Evolutionary conservation across 2,797 vertebrate species (phyloP), one percentile per base, ranked within the genome.

Genomic region (Pelochelys cantorii): DNA sequence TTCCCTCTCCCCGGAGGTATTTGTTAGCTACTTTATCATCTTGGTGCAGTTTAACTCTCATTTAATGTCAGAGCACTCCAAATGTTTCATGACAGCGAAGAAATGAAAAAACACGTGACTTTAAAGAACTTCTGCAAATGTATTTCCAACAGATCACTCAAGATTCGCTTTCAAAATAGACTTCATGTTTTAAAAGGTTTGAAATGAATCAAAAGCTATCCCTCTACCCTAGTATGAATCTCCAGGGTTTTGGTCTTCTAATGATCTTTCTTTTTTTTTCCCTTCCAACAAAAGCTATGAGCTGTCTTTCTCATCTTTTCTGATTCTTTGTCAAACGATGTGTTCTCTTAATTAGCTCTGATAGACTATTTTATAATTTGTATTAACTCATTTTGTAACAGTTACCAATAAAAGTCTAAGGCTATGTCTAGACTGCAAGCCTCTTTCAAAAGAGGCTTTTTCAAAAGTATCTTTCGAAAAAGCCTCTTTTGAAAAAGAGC

Each of bases 121-220:
- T 27, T 15, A 25, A 48, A 34, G n/a, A 52, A 52, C 48, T 48
- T 48, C 14, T 4, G 68, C 34, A 3, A 5, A 20, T 14, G 85
- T 81, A 54, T n/a, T 34, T 4, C 29, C 29, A 37, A 56, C 11
- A 56, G 4, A 1, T 1, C 20, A 14, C 0, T 1, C 37, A 27
- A 81, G 37, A 56, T 27, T 11, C 13, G 74, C n/a, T 55, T 84
- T 27, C 55, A 11, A 18, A 84, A 34, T 9, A 77, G 3, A n/a
- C 53, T 34, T 62, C 42, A 7, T 0, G 0, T n/a, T 34, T 31
- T 60, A 25, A 14, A 37, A 52, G 15, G 13, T 82, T 4, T 55
- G 65, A 52, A 71, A 52, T 52, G 14, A 42, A 48, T 77, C 74
- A 27, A 77, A 52, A 52, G 15, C 25, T 27, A 25, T 27, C 13